Evolutionary conservation across 2,797 vertebrate genomes (phyloP).

Genomic region (Rhinella marina): DNA sequence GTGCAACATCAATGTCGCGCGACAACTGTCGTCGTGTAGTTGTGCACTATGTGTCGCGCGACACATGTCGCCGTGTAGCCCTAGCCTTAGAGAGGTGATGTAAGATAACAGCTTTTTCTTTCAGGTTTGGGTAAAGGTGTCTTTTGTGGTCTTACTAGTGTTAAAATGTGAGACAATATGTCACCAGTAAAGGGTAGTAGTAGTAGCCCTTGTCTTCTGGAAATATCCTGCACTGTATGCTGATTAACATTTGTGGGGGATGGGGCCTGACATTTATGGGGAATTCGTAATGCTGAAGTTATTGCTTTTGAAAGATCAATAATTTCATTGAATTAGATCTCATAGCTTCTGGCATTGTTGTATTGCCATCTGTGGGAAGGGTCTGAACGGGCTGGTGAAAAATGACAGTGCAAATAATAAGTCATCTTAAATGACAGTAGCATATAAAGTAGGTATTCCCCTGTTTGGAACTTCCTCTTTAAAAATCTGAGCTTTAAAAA

Average conservation of each 20-base stretch:
- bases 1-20: too few species aligned
- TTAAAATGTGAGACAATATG: background rate
- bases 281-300: constrained; percentile 11
- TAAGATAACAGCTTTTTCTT: background rate
- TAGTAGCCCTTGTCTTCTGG: background rate
- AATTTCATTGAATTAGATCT: constrained; percentile 14
- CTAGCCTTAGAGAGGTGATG: too few species aligned
- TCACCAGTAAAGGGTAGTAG: background rate
- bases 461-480: background rate
- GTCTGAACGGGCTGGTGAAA: background rate
- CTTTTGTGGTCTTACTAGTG: background rate
- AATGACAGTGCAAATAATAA: background rate
- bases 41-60: too few species aligned
- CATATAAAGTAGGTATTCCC: background rate
- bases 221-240: background rate
- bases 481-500: background rate
- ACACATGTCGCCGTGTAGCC: too few species aligned
- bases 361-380: background rate
- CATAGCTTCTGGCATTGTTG: background rate
- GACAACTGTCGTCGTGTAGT: too few species aligned
- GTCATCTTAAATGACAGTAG: background rate
- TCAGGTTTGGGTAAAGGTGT: background rate
- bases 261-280: constrained; percentile 10
- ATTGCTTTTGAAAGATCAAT: constrained; percentile 21
- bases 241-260: constrained; percentile 3